A percentile compares a stretch with the other conserved stretches of the same genome.
These are phyloP conservation scores for Meiosimyza decipiens DNA, from an alignment of 2,888 invertebrate species.

Conservation along the genomic window DNA sequence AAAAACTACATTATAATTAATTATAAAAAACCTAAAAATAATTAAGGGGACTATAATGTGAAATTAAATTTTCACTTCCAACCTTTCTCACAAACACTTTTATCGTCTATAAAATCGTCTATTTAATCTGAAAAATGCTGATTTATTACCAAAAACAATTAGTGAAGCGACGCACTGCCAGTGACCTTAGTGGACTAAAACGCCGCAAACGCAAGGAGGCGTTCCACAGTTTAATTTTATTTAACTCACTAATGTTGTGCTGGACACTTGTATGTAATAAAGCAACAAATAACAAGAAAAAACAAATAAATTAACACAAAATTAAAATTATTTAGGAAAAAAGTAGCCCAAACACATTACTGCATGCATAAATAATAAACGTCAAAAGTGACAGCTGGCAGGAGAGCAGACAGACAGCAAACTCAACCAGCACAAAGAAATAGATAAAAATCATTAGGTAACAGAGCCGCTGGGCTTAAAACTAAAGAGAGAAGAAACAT, in stretches of 20 bases:
- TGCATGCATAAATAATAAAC: slow-evolving; percentile 16
- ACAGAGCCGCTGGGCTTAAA: neutral
- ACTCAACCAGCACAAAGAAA: neutral
- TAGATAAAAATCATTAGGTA: neutral
- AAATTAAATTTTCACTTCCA: slow-evolving; percentile 3
- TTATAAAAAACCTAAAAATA: too few relatives aligned
- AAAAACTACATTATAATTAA: too few relatives aligned
- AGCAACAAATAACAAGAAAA: neutral
- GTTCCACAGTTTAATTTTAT: slow-evolving; percentile 11
- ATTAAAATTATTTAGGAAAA: slow-evolving; percentile 7
- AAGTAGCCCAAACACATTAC: too few relatives aligned
- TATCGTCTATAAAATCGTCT: neutral
- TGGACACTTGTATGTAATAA: slow-evolving; percentile 17
- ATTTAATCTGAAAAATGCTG: slow-evolving; percentile 8
- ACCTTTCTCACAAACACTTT: neutral
- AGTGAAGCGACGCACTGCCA: slow-evolving; percentile 19
- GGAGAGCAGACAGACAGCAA: neutral
- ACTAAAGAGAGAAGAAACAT: too few relatives aligned
- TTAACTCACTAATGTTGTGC: neutral
- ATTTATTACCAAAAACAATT: slow-evolving; percentile 28
- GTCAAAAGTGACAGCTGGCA: slow-evolving; percentile 1
- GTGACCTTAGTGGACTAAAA: neutral
- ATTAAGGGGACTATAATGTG: neutral
- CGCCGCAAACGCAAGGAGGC: neutral
- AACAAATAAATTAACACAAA: slow-evolving; percentile 24